Evolutionary conservation across 2,113 vertebrate species (phyloP).

Genomic region (Heterocephalus glaber): DNA sequence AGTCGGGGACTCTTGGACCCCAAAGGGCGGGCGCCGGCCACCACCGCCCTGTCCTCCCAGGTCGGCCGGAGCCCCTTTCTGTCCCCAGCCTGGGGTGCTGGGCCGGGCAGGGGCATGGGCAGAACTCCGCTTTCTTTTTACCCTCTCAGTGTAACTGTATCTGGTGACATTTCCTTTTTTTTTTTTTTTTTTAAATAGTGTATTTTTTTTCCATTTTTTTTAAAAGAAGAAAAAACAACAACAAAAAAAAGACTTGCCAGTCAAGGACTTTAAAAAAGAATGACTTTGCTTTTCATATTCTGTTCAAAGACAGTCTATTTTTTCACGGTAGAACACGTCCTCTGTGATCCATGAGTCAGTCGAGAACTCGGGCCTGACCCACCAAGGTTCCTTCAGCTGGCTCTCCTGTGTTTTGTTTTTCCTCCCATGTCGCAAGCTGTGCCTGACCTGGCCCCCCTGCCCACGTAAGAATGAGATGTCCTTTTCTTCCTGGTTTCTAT

Average conservation of each 20-base stretch:
- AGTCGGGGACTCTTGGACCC: background rate
- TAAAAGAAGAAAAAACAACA: constrained; percentile 76
- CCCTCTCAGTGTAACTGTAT: constrained; percentile 83
- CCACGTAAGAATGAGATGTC: constrained; percentile 66
- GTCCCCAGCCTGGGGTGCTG: background rate
- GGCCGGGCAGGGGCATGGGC: background rate
- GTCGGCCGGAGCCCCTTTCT: background rate
- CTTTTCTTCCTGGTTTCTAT: background rate
- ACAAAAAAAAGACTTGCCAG: constrained; percentile 76
- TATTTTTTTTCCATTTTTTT: constrained; percentile 82
- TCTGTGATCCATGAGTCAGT: constrained; percentile 83
- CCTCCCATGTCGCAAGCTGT: constrained; percentile 80
- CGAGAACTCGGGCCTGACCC: constrained; percentile 58
- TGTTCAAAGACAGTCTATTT: constrained; percentile 97
- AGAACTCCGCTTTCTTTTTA: constrained; percentile 81
- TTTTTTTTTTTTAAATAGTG: constrained; percentile 81
- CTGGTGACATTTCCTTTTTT: constrained; percentile 83
- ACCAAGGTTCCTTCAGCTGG: constrained; percentile 72
- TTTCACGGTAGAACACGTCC: constrained; percentile 94
- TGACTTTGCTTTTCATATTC: constrained; percentile 93
- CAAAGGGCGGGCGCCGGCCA: background rate
- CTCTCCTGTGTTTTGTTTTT: constrained; percentile 78
- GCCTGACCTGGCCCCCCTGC: constrained; percentile 48
- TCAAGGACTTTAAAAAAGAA: constrained; percentile 84
- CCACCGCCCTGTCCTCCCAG: too few relatives aligned